These are phyloP conservation scores for Limosa lapponica DNA, from an alignment of 2,797 vertebrate genomes.

Conservation along the genomic window DNA sequence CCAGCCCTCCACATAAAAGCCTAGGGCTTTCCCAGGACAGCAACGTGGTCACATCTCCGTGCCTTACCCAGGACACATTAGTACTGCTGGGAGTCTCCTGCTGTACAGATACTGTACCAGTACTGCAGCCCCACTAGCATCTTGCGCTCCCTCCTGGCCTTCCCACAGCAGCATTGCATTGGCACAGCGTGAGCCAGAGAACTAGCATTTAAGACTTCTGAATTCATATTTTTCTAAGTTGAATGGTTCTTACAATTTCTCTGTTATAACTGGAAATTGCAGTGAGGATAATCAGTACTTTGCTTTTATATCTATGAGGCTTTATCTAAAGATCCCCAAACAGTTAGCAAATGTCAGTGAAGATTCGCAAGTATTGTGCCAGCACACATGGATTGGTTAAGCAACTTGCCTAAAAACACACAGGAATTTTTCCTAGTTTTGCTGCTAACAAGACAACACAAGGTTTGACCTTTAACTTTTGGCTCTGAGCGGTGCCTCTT, in stretches of 20 bases:
- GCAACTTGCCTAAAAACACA: slow-evolving; percentile 1
- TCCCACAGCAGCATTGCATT: background rate
- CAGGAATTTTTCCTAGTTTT: slow-evolving; percentile 11
- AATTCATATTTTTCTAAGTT: background rate
- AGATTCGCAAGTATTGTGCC: background rate
- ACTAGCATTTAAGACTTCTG: background rate
- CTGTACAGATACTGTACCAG: background rate
- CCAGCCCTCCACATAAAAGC: rapidly evolving
- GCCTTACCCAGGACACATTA: rapidly evolving
- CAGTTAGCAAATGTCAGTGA: background rate
- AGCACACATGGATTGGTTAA: slow-evolving; percentile 9
- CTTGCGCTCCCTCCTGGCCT: background rate
- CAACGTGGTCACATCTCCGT: rapidly evolving
- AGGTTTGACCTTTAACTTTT: slow-evolving; percentile 35
- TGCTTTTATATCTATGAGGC: background rate
- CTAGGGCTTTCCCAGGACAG: rapidly evolving
- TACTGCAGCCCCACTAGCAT: background rate
- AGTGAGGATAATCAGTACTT: background rate
- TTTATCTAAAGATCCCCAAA: background rate
- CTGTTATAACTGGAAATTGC: background rate
- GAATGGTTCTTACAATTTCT: background rate
- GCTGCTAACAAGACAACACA: slow-evolving; percentile 36
- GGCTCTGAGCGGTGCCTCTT: background rate
- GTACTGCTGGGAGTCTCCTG: background rate
- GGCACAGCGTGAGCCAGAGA: background rate